These are phyloP conservation scores for Alligator sinensis DNA, from an alignment of 2,113 vertebrate genomes.

Conservation along the genomic window DNA sequence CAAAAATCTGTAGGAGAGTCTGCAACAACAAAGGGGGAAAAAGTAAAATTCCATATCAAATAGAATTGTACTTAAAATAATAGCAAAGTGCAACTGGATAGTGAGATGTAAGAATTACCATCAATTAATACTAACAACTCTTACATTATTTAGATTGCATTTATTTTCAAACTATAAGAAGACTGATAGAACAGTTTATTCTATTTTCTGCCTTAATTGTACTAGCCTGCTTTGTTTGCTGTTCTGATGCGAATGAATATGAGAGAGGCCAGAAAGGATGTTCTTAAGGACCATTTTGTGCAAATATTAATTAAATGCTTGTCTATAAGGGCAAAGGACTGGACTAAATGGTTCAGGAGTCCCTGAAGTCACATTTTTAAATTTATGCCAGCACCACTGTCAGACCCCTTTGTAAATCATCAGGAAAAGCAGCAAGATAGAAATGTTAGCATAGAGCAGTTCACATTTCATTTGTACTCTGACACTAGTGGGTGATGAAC, in stretches of 20 bases:
- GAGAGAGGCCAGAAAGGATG: too few species aligned
- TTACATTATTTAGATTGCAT: constrained; percentile 2
- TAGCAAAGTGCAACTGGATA: constrained; percentile 33
- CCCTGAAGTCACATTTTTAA: too few species aligned
- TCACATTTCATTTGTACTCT: too few species aligned
- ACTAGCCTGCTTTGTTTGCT: neutral
- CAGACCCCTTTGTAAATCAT: too few species aligned
- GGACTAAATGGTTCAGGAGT: too few species aligned
- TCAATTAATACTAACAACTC: constrained; percentile 28
- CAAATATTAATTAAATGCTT: too few species aligned
- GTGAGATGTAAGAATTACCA: constrained; percentile 16
- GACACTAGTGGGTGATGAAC: too few species aligned
- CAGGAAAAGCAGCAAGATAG: too few species aligned
- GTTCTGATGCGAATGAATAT: neutral
- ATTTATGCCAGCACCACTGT: too few species aligned
- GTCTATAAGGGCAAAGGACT: too few species aligned
- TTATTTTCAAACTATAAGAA: constrained; percentile 25
- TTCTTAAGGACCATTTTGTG: too few species aligned
- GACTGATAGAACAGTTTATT: neutral
- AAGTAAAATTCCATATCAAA: constrained; percentile 16
- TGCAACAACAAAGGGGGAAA: constrained; percentile 75
- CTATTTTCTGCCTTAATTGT: neutral
- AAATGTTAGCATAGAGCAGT: too few species aligned
- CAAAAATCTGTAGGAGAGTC: constrained; percentile 87
- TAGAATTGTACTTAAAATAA: constrained; percentile 51